Base-by-base conservation (phyloP, 2,797 vertebrate genomes). In the Phylloscopus collybita region DNA sequence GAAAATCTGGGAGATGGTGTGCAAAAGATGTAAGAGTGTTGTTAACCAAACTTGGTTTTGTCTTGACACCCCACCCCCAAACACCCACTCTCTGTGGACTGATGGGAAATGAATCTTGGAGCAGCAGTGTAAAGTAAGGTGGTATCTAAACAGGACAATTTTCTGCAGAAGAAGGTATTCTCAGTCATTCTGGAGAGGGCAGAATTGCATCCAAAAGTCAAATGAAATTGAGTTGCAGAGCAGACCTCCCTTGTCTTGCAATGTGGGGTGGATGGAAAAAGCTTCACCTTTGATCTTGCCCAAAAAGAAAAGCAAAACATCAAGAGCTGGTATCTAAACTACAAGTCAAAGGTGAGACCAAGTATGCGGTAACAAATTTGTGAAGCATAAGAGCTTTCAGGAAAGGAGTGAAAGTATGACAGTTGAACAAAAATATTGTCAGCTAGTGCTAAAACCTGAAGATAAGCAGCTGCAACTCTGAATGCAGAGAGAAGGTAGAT, bases 401-500 rank as follows among this genome's bases (percentile, higher is more conserved):
- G 18, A 70, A 56, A 66, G 23, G 32, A 81, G 8, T 45, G 32
- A 25, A 73, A 67, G 23, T 9, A 26, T 26, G 13, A 27, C 22
- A 14, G 4, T 4, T 87, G 21, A 21, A 32, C 29, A 76, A 49
- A 87, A 53, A 17, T 6, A 8, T 12, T 11, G 5, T 40, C 56
- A 84, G 6, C 7, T 82, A 27, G 42, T 79, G 3, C 38, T 85
- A 59, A 89, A n/a, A 54, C 10, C 13, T 83, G 34, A 78, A 84
- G 36, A 22, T 40, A 32, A 0, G 1, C 7, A 57, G 25, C 50
- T 64, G 30, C n/a, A 49, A 9, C 11, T 83, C 12, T 6, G 15
- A 71, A 49, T 62, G 18, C 21, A 23, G 27, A 54, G 47, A 50
- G 11, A 71, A 49, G 22, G 12, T 56, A 60, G 20, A 26, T 81